These are phyloP conservation scores for Zaprionus vittiger DNA, from an alignment of 1,140 invertebrate species.

Conservation along the genomic window DNA sequence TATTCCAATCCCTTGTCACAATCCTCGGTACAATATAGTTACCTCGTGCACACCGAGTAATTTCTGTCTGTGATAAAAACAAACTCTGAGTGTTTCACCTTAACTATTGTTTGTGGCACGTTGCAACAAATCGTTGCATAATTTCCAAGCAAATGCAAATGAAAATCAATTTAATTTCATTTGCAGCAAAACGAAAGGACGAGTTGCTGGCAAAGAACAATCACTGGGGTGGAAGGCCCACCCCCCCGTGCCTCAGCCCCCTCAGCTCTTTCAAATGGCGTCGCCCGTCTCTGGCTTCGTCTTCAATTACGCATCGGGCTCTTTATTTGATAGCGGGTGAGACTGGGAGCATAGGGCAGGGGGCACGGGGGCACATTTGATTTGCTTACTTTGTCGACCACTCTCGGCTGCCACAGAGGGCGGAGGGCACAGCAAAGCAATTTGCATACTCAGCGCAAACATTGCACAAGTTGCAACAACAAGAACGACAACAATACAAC, in stretches of 20 bases:
- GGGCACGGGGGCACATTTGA: conserved; percentile 49
- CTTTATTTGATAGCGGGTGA: conserved; percentile 47
- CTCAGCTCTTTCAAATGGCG: background rate
- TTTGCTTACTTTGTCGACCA: conserved; percentile 40
- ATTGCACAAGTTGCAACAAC: conserved; percentile 40
- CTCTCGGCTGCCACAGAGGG: conserved; percentile 13
- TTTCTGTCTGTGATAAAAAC: background rate
- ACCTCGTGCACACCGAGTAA: background rate
- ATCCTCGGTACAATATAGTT: no score
- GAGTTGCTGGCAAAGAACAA: background rate
- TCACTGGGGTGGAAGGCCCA: background rate
- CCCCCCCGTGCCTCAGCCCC: background rate
- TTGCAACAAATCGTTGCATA: conserved; percentile 26
- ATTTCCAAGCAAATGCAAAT: conserved; percentile 32
- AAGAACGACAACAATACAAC: background rate
- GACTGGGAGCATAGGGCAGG: background rate
- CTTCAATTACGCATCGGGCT: conserved; percentile 38
- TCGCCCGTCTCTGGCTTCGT: background rate
- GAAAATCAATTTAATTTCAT: conserved; percentile 60
- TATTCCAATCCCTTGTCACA: no score
- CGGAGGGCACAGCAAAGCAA: conserved; percentile 44
- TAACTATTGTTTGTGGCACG: conserved; percentile 24
- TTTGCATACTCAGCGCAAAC: conserved; percentile 62
- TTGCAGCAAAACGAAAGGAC: conserved; percentile 14
- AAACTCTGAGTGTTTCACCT: background rate